Base-by-base conservation (phyloP, 2,113 vertebrate genomes). In the Nanorana parkeri region DNA sequence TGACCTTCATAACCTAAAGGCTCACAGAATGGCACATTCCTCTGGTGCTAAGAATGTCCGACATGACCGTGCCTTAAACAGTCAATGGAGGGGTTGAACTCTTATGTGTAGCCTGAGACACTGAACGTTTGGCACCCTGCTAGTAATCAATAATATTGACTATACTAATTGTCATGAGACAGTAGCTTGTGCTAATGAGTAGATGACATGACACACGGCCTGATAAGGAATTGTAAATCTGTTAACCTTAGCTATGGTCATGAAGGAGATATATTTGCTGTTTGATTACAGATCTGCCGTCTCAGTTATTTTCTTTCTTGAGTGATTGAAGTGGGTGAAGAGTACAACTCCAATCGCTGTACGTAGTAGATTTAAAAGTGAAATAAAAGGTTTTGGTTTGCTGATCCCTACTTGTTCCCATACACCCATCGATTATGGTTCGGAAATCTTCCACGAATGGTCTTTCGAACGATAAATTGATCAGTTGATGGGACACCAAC, bases 121-220 rank as follows among this genome's bases (percentile, higher is more conserved):
- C 5, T 26, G 58, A 63, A 23, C 58, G 17, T 64, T 64, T 54
- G 21, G 41, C 51, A 51, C 17, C 20, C 74, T 52, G 41, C 74
- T 17, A 52, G 23, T 20, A 63, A 77, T 77, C 74, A 65, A 77
- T 77, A 65, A 16, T 23, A 52, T 77, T 28, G 74, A 52, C 60
- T 77, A 3, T 11, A n/a, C 60, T 77, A 77, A 77, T 64, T 77
- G 74, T 36, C 60, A 26, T 24, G 74, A 77, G 36, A 64, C 36
- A 47, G 8, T 19, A 23, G 63, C 32, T 26, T 64, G 65, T 65
- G 26, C 17, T 64, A 65, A 76, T 63, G 58, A 63, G 73, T n/a
- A 76, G n/a, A 20, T 26, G 19, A 24, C 24, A 19, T 56, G 69
- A 16, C 15, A 23, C 11, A 13, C 3, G 21, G 29, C 21, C 28